Percentiles rank a stretch among this genome's conserved stretches.
phyloP scores from a whole-genome alignment of 2,888 invertebrate genomes.

The Baronia brevicornis region DNA sequence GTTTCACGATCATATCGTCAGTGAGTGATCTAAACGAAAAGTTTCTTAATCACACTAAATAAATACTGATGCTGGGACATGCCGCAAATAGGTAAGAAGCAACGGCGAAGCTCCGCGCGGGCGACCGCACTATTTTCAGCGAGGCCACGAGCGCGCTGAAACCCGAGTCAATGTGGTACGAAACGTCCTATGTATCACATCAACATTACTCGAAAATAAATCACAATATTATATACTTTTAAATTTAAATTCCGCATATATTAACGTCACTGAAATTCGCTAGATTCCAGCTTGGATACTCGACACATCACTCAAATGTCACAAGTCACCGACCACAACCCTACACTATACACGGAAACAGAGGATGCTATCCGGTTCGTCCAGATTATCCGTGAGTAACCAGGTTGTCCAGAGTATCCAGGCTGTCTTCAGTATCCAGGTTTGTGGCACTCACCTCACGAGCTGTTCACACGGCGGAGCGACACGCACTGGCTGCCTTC shows the following conservation, averaged over 20 bases:
- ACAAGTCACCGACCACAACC: slow-evolving; percentile 33
- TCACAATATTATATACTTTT: slow-evolving; percentile 24
- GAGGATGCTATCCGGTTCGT: slow-evolving; percentile 26
- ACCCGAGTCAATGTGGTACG: slow-evolving; percentile 59
- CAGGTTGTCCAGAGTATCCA: slow-evolving; percentile 39
- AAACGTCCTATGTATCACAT: slow-evolving; percentile 29
- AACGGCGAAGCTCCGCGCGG: slow-evolving; percentile 27
- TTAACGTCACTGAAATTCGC: slow-evolving; percentile 29
- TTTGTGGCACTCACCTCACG: slow-evolving; percentile 62
- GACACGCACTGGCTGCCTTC: slow-evolving; percentile 71
- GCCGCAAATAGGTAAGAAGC: slow-evolving; percentile 69
- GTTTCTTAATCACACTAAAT: slow-evolving; percentile 72
- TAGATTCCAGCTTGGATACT: slow-evolving; percentile 48
- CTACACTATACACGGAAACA: too few species aligned
- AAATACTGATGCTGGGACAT: slow-evolving; percentile 62
- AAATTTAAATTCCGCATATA: slow-evolving; percentile 11
- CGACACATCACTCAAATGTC: slow-evolving; percentile 25
- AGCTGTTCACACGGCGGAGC: slow-evolving; percentile 75
- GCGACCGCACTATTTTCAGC: slow-evolving; percentile 68
- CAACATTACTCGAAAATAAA: slow-evolving; percentile 19
- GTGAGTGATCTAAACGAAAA: slow-evolving; percentile 63
- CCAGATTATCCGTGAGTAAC: slow-evolving; percentile 21
- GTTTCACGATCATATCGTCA: too few species aligned
- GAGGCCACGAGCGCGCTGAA: slow-evolving; percentile 64
- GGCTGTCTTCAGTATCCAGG: slow-evolving; percentile 35